Evolutionary conservation across 2,797 vertebrate genomes (phyloP), one percentile per base, ranked within the genome.

Genomic region (Ambastaia sidthimunki): DNA sequence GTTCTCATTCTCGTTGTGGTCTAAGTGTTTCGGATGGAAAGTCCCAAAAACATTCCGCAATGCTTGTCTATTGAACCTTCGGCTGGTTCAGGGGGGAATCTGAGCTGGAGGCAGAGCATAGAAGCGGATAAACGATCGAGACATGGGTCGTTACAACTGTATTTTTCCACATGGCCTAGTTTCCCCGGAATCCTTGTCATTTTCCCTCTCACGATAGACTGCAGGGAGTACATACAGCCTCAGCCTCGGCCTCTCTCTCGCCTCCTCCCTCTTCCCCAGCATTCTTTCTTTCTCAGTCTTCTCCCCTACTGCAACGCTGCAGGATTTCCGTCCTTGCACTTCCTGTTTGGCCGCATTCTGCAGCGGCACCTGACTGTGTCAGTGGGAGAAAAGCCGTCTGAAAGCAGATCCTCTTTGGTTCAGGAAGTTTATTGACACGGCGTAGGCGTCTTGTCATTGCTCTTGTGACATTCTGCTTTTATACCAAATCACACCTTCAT

Each of bases 341-440:
- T 93, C 92, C 91, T 86, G 91, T 90, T 91, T 90, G 79, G 88
- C 88, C 85, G 84, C 89, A 88, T 90, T 91, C 90, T 93, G 82
- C 84, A 59, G 80, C 81, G 84, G 80, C 89, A 92, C 86, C 89
- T 90, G 90, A 88, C 84, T 82, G 77, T 55, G 82, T 84, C 74
- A 47, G 59, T 89, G 92, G 91, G 89, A 90, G 89, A 84, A 69
- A 89, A 89, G 81, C 50, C 67, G 68, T 85, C 82, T 67, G 88
- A 87, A 89, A 89, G 87, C 86, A 80, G 74, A 60, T 41, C 62
- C 31, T 62, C 19, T 57, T 2, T 80, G 54, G 69, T 41, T 74
- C 11, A 57, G 78, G 37, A 57, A 41, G 78, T 66, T 67, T 21
- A 1, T n/a, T 34, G 70, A 44, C 60, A 28, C 7, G 23, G 21